Evolutionary conservation across 2,113 vertebrate species (phyloP).

Genomic region (Prochilodus magdalenae): DNA sequence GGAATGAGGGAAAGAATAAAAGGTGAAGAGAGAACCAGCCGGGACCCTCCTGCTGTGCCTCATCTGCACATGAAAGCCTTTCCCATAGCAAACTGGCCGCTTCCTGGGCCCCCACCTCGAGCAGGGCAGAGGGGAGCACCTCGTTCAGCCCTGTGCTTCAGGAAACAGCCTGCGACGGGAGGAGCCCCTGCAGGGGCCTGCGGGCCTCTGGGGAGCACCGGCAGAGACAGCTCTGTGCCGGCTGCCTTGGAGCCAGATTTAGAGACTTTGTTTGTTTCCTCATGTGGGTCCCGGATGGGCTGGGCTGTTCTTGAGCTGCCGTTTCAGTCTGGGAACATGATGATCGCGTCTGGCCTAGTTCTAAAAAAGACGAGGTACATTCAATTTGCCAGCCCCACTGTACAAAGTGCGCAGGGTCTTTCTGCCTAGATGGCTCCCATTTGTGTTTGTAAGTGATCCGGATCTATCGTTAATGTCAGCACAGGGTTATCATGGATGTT

Average conservation of each 20-base stretch:
- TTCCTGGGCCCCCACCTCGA: background rate
- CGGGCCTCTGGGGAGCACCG: background rate
- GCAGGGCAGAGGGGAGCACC: constrained; percentile 29
- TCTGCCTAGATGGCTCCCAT: too few relatives aligned
- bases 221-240: background rate
- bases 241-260: background rate
- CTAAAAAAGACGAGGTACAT: background rate
- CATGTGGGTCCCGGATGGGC: background rate
- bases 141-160: background rate
- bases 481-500: too few relatives aligned
- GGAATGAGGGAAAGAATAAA: constrained; percentile 4
- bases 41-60: constrained; percentile 37
- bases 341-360: background rate
- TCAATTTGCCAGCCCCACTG: background rate
- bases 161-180: constrained; percentile 17
- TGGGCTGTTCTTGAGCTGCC: background rate
- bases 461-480: too few relatives aligned
- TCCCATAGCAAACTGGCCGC: background rate
- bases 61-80: constrained; percentile 47
- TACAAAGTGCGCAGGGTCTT: background rate
- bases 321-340: background rate
- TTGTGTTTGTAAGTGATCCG: background rate
- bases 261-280: background rate
- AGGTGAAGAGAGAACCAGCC: constrained; percentile 8
- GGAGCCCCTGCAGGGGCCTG: constrained; percentile 3